Conservation (phyloP, 2,113 vertebrate genomes). For the Odocoileus virginianus region DNA sequence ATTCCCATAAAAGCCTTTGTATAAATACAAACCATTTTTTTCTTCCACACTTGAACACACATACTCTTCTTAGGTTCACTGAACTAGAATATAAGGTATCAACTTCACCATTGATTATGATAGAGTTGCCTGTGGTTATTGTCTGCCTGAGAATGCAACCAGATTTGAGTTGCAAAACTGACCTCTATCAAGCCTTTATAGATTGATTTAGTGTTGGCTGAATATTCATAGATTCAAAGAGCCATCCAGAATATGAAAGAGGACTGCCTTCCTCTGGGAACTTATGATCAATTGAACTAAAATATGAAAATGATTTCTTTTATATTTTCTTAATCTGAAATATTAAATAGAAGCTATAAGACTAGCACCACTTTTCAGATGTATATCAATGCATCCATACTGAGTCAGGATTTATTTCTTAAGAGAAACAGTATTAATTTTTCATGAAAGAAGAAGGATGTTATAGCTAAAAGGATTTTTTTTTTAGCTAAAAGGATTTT, state of each 20-base stretch:
- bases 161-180: constrained; percentile 30
- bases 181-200: not conserved
- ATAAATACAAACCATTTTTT: constrained; percentile 8
- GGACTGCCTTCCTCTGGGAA: not conserved
- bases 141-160: not conserved
- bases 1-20: not conserved
- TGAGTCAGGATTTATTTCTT: not conserved
- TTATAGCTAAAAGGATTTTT: not conserved
- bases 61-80: not conserved
- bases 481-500: not conserved
- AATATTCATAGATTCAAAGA: constrained; percentile 8
- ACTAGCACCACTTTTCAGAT: not conserved
- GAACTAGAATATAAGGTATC: not conserved
- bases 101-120: not conserved
- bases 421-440: not conserved
- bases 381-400: not conserved
- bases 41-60: not conserved
- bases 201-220: not conserved
- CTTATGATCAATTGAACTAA: constrained; percentile 26
- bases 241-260: not conserved
- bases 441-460: not conserved
- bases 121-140: not conserved
- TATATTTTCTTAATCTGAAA: constrained; percentile 47
- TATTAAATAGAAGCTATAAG: not conserved
- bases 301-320: constrained; percentile 49